These are phyloP conservation scores for Dryadula phaetusa DNA, from an alignment of 2,888 invertebrate genomes.

Conservation along the genomic window DNA sequence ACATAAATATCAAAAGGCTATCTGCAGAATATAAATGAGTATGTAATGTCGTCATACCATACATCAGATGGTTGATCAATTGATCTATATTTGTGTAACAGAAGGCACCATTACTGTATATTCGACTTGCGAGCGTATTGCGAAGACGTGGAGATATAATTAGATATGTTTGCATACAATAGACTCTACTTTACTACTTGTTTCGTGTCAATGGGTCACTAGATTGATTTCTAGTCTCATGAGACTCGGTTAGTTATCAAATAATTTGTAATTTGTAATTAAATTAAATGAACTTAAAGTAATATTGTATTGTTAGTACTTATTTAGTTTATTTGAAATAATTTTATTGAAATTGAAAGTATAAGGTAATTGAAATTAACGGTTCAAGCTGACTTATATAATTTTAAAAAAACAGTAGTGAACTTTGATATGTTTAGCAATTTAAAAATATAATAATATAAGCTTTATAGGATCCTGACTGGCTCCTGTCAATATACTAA, in stretches of 20 bases:
- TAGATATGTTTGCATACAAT: constrained; percentile 73
- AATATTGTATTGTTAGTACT: neutral
- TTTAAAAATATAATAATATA: neutral
- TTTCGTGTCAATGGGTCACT: constrained; percentile 60
- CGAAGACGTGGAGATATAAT: constrained; percentile 51
- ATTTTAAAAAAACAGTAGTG: too few relatives aligned
- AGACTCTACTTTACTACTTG: constrained; percentile 51
- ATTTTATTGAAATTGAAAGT: too few relatives aligned
- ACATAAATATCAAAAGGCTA: neutral
- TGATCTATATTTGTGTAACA: constrained; percentile 21
- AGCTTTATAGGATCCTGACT: neutral
- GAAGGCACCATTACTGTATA: constrained; percentile 28
- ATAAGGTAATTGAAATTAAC: too few relatives aligned
- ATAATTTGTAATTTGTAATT: constrained; percentile 11
- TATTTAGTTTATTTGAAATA: neutral
- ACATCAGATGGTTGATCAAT: constrained; percentile 10
- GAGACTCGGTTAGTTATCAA: constrained; percentile 12
- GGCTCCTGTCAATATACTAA: neutral
- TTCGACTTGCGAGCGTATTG: constrained; percentile 27
- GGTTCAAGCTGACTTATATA: too few relatives aligned
- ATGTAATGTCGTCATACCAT: neutral
- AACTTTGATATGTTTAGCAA: too few relatives aligned
- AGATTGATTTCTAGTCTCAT: constrained; percentile 56
- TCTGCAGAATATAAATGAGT: constrained; percentile 2
- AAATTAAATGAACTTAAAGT: neutral